phyloP scores from a whole-genome alignment of 2,888 invertebrate genomes.

The Hirtodrosophila confusa region DNA sequence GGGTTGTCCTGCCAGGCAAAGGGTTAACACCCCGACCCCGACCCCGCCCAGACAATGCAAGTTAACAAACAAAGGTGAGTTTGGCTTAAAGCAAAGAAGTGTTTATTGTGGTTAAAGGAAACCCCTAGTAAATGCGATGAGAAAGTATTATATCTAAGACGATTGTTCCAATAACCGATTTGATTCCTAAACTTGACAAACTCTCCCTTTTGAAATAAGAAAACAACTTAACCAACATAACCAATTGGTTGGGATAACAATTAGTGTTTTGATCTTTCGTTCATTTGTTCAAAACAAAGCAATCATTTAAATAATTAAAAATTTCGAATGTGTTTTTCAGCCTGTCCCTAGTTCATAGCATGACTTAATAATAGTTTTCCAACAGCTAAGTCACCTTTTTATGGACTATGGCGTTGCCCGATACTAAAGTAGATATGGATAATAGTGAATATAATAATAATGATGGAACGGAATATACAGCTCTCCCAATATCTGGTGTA shows the following conservation, averaged over 20 bases:
- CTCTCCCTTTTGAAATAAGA: no score
- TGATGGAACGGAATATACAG: neutral
- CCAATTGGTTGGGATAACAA: no score
- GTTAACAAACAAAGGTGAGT: constrained; percentile 37
- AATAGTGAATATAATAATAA: neutral
- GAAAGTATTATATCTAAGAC: neutral
- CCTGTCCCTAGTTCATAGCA: neutral
- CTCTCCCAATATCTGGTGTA: neutral
- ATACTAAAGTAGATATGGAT: neutral
- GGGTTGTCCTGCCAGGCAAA: constrained; percentile 25
- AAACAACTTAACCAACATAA: no score
- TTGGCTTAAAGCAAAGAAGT: constrained; percentile 2
- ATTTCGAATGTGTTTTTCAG: neutral
- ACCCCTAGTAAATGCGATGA: neutral
- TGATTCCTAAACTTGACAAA: no score
- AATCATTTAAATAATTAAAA: neutral
- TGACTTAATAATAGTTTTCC: neutral
- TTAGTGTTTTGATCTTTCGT: no score
- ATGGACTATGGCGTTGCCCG: neutral
- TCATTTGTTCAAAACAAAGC: neutral
- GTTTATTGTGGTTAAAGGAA: neutral
- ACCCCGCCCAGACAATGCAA: neutral
- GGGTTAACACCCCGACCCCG: constrained; percentile 25
- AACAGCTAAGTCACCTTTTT: neutral
- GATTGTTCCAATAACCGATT: no score